These are phyloP conservation scores for Blomia tropicalis DNA, from an alignment of 2,888 invertebrate genomes.

Conservation along the genomic window DNA sequence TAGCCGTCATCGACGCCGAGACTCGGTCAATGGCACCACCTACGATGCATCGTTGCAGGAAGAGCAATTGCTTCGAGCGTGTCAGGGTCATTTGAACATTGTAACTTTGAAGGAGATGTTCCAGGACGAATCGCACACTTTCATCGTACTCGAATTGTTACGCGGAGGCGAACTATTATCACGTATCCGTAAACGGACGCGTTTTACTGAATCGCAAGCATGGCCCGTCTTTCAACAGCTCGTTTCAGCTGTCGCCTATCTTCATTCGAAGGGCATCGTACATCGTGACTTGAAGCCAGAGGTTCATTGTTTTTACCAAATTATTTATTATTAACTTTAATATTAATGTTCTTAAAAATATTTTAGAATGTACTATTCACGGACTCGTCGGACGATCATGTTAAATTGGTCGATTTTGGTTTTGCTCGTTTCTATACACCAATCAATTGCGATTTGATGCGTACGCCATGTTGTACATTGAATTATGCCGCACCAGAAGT, in stretches of 20 bases:
- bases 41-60: constrained; percentile 52
- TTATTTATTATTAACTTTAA: constrained; percentile 15
- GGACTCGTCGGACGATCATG: constrained; percentile 32
- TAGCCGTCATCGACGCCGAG: constrained; percentile 39
- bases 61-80: constrained; percentile 56
- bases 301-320: constrained; percentile 38
- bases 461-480: constrained; percentile 81
- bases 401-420: constrained; percentile 90
- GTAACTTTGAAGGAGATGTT: constrained; percentile 67
- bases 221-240: constrained; percentile 63
- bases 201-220: constrained; percentile 60
- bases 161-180: constrained; percentile 63
- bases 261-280: constrained; percentile 67
- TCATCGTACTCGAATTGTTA: constrained; percentile 72
- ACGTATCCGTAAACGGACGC: constrained; percentile 46
- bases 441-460: constrained; percentile 43
- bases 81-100: constrained; percentile 75
- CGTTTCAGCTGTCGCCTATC: constrained; percentile 62
- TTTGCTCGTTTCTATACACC: constrained; percentile 60
- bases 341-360: background rate
- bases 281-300: constrained; percentile 91
- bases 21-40: background rate
- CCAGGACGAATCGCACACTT: constrained; percentile 65
- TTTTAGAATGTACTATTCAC: constrained; percentile 50
- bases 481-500: constrained; percentile 93